Conservation (phyloP, 2,797 vertebrate genomes). For the Gallinago stenura region DNA sequence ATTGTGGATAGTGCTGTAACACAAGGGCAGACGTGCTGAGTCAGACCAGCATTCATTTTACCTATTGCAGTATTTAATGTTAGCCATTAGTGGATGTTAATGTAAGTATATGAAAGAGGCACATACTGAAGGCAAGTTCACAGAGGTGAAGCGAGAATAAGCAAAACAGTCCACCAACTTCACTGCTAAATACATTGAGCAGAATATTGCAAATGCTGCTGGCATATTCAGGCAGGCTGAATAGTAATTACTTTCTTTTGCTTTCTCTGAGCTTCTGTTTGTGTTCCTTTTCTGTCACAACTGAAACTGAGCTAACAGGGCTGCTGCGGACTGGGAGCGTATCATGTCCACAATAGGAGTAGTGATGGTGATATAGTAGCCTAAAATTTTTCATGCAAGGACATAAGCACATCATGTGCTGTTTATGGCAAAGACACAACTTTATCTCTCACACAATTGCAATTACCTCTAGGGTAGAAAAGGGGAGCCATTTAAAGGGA, state of each 20-base stretch:
- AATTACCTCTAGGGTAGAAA: not conserved
- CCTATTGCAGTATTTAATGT: not conserved
- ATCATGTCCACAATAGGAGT: not conserved
- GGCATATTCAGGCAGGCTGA: not conserved
- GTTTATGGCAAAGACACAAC: not conserved
- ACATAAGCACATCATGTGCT: rapidly evolving
- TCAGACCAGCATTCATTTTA: not conserved
- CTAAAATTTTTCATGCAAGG: not conserved
- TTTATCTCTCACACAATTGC: not conserved
- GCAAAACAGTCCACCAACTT: not conserved
- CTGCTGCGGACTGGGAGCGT: not conserved
- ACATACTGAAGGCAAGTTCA: not conserved
- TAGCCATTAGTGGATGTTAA: not conserved
- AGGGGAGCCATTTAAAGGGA: not conserved
- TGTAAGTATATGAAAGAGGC: not conserved
- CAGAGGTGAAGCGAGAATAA: not conserved
- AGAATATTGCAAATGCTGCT: not conserved
- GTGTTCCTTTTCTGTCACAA: not conserved
- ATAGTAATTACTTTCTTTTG: not conserved
- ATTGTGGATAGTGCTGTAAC: not conserved
- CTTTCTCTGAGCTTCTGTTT: not conserved
- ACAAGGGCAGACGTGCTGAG: not conserved
- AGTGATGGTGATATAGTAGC: not conserved
- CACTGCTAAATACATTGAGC: not conserved
- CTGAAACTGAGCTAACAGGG: not conserved